Base-by-base conservation (phyloP, 2,888 invertebrate genomes). In the Agrochola macilenta region DNA sequence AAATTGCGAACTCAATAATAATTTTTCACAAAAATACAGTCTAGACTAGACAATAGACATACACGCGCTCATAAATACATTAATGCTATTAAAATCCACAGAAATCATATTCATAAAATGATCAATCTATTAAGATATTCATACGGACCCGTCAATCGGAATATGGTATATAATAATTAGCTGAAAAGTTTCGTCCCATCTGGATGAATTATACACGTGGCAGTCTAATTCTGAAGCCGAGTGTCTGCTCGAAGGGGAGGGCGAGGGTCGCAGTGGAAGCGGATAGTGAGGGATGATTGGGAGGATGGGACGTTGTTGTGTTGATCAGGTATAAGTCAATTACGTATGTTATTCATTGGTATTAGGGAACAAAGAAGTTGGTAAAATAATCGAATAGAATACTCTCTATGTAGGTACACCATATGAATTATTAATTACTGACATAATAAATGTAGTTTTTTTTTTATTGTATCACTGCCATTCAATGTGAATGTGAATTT, bases 201-300 rank as follows among this genome's bases (percentile, higher is more conserved):
- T 89, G 83, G 83, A 91, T 93, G 88, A 91, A 93, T 93, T 92
- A 93, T 93, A 91, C 91, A 93, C 87, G 90, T 91, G 87, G 87
- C 85, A 83, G 85, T 89, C 93, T 93, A 93, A 93, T 93, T 93
- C 88, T 86, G 90, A 88, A 87, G 90, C 89, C 81, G 71, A 80
- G 87, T 81, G 91, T 92, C 92, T 91, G 91, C 85, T 84, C 85
- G 87, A 85, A 87, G 86, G 52, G 23, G 52, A 43, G 88, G 84
- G 87, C 82, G 81, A 72, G 83, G 84, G 86, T 75, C 75, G 5
- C 66, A 87, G 39, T 87, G 64, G 26, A 43, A 49, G 86, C 87
- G 89, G 68, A 12, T 20, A 35, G 52, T n/a, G 7, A 63, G 8
- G 58, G 60, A 17, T 60, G 17, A 3, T 60, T 60, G 60, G 4